Percentiles rank a stretch among this genome's conserved stretches.
phyloP scores from a whole-genome alignment of 1,140 invertebrate genomes.

The Harlomillsia oculata region DNA sequence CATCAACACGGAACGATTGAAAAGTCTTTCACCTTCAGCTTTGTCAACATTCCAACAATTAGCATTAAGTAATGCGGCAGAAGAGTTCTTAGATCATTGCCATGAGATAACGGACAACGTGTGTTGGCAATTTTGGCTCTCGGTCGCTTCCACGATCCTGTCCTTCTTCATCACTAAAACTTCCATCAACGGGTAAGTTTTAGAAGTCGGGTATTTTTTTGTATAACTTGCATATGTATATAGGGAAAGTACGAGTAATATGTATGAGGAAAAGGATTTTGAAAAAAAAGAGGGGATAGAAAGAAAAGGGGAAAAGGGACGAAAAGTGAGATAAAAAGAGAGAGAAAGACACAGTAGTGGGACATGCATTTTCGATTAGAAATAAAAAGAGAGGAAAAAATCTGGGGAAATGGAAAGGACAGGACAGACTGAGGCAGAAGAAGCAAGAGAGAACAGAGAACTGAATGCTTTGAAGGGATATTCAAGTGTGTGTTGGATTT shows the following conservation, averaged over 20 bases:
- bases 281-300: not conserved
- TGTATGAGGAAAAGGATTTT: not conserved
- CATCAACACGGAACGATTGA: conserved; percentile 42
- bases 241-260: not conserved
- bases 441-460: not conserved
- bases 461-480: not conserved
- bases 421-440: conserved; percentile 11
- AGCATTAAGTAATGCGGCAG: conserved; percentile 57
- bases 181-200: conserved; percentile 69
- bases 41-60: conserved; percentile 52
- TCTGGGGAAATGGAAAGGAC: conserved; percentile 30
- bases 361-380: not conserved
- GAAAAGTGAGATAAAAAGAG: not conserved
- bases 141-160: conserved; percentile 56
- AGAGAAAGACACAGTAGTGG: not conserved
- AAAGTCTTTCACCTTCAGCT: conserved; percentile 42
- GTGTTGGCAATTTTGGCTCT: conserved; percentile 65
- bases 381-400: conserved; percentile 7
- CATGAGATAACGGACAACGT: conserved; percentile 62
- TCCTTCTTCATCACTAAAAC: conserved; percentile 69
- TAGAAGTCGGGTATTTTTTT: not conserved
- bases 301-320: not conserved
- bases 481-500: not conserved
- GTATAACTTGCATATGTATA: not conserved
- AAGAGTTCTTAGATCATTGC: conserved; percentile 58